Conservation (phyloP, 2,888 invertebrate genomes). For the Salpingus planirostris region DNA sequence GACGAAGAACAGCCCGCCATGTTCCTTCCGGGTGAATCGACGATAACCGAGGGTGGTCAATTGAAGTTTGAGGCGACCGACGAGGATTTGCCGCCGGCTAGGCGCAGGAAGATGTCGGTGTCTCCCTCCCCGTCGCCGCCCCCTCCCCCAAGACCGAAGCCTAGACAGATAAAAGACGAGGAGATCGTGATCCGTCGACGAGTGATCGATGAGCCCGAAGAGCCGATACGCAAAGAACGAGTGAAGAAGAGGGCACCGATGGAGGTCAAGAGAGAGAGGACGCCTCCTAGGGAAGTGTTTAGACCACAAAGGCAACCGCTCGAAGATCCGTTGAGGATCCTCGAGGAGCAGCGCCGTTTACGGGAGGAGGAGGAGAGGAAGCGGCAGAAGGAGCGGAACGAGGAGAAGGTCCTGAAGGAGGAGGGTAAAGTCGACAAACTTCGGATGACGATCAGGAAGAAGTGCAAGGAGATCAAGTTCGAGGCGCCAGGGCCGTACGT, state of each 20-base stretch:
- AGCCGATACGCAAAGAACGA: slow-evolving; percentile 28
- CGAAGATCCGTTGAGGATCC: slow-evolving; percentile 30
- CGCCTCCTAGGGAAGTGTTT: slow-evolving; percentile 24
- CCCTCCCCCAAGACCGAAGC: slow-evolving; percentile 19
- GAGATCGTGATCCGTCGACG: slow-evolving; percentile 33
- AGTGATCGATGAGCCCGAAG: slow-evolving; percentile 29
- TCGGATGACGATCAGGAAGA: slow-evolving; percentile 33
- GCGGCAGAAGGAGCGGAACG: slow-evolving; percentile 31
- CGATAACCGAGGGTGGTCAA: slow-evolving; percentile 36
- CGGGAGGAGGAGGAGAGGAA: slow-evolving; percentile 37
- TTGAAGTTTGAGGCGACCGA: slow-evolving; percentile 34
- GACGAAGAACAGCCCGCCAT: slow-evolving; percentile 42
- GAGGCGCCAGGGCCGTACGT: slow-evolving; percentile 33
- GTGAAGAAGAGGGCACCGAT: slow-evolving; percentile 27
- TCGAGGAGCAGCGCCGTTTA: slow-evolving; percentile 27
- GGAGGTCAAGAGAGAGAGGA: slow-evolving; percentile 16
- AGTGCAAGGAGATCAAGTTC: slow-evolving; percentile 32
- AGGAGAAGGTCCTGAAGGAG: slow-evolving; percentile 33
- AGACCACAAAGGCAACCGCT: slow-evolving; percentile 25
- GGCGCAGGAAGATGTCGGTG: slow-evolving; percentile 14
- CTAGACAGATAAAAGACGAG: slow-evolving; percentile 24
- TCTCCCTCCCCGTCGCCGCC: slow-evolving; percentile 22
- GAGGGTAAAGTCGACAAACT: slow-evolving; percentile 34
- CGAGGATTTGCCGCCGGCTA: slow-evolving; percentile 26
- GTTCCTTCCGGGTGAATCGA: slow-evolving; percentile 36